Percentiles rank a stretch among this genome's conserved stretches.
phyloP scores from a whole-genome alignment of 2,113 vertebrate genomes.

The Pantherophis guttatus region DNA sequence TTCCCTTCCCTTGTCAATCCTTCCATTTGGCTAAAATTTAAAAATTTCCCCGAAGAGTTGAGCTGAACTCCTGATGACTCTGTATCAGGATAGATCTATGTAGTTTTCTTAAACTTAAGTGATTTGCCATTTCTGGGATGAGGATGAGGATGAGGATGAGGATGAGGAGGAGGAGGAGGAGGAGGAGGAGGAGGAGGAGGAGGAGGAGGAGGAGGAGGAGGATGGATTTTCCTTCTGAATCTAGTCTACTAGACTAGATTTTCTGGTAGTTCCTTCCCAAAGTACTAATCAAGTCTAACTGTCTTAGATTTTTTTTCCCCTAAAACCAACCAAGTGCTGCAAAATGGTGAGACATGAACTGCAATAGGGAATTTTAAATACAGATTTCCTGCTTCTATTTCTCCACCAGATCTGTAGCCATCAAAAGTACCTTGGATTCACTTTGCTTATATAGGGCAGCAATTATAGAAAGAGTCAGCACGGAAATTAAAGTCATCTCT shows the following conservation, averaged over 20 bases:
- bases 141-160: no score
- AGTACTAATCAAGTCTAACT: background rate
- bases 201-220: no score
- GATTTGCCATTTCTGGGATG: background rate
- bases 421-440: background rate
- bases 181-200: no score
- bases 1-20: background rate
- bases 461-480: slow-evolving; percentile 14
- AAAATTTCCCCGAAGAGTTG: background rate
- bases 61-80: background rate
- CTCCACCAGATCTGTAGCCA: background rate
- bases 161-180: no score
- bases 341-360: background rate
- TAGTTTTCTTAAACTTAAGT: background rate
- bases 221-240: background rate
- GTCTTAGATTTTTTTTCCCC: background rate
- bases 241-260: background rate
- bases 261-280: background rate
- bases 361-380: background rate
- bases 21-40: background rate
- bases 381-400: background rate
- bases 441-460: slow-evolving; percentile 31
- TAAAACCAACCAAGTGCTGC: background rate
- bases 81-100: background rate
- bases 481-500: slow-evolving; percentile 9